Conservation (phyloP, 2,113 vertebrate genomes). For the Tympanuchus pallidicinctus region DNA sequence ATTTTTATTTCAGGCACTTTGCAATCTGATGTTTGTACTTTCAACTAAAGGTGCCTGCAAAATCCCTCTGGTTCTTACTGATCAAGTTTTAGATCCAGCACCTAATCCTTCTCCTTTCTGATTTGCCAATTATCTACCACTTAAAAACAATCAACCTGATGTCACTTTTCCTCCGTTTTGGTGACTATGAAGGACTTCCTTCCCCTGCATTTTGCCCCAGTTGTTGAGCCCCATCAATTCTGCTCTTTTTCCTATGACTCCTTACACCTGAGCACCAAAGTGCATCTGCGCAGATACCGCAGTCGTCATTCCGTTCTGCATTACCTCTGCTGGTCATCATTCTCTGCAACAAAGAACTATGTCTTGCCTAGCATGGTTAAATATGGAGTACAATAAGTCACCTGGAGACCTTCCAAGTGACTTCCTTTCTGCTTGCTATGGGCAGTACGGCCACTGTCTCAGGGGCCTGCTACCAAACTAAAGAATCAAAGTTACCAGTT, state of each 20-base stretch:
- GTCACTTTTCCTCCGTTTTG: background rate
- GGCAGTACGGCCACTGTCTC: background rate
- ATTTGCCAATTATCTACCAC: background rate
- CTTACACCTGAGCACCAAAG: background rate
- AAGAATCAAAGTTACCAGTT: background rate
- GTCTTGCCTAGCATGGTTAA: background rate
- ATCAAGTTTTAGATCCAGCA: background rate
- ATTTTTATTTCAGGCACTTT: constrained; percentile 4
- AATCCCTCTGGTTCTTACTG: background rate
- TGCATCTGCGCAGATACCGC: background rate
- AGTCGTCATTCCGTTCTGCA: background rate
- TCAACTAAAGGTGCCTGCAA: background rate
- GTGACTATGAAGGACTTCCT: background rate
- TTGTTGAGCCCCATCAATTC: background rate
- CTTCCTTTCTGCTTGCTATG: background rate
- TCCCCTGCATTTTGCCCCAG: background rate
- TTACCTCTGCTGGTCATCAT: background rate
- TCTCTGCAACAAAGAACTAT: background rate
- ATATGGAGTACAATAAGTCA: background rate
- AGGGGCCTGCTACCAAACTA: background rate
- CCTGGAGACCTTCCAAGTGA: background rate
- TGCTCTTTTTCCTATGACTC: background rate
- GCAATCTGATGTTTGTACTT: background rate
- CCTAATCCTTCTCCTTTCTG: background rate
- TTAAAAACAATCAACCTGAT: background rate